Base-by-base conservation (phyloP, 2,113 vertebrate species). In the Malurus melanocephalus region DNA sequence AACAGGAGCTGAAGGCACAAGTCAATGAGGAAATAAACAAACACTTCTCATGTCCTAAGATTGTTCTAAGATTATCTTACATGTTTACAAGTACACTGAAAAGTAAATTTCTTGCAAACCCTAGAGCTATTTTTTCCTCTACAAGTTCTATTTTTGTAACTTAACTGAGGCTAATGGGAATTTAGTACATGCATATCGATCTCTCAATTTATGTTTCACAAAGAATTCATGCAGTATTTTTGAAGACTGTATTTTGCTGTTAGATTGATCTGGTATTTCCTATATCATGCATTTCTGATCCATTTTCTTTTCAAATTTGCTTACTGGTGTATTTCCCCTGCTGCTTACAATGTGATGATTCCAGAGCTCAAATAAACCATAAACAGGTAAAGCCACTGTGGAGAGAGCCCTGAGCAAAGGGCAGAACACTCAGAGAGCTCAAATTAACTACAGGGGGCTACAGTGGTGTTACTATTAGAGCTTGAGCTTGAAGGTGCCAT, bases 111-210 rank as follows among this genome's bases (percentile, higher is more conserved):
- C 22, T 48, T 81, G 28, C 11, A 53, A 45, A 53, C n/a, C 16
- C 15, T 56, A 52, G 20, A 21, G 35, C 8, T 57, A 19, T 45
- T 45, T 10, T 66, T 73, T 72, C 18, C 16, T 64, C 27, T 76
- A 66, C n/a, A n/a, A 16, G 5, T 19, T 72, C 16, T 38, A 42
- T 51, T 81, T 75, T 8, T 71, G 10, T 49, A 81, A 71, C 7
- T 57, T 49, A 74, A 20, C 28, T 59, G 26, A 67, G 10, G 16
- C 20, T 66, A 79, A 74, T 45, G 11, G 15, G 19, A 77, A 78
- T 71, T 65, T 33, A 33, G 13, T 13, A 13, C 20, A 5, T 4
- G 27, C 0, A 0, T 49, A 43, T 46, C 10, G 10, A 32, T 43
- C 15, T 59, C 45, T 72, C 5, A 17, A 7, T 43, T 26, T 59